Base-by-base conservation (phyloP, 64 coral and sea anemone species). In the Orbicella faveolata region DNA sequence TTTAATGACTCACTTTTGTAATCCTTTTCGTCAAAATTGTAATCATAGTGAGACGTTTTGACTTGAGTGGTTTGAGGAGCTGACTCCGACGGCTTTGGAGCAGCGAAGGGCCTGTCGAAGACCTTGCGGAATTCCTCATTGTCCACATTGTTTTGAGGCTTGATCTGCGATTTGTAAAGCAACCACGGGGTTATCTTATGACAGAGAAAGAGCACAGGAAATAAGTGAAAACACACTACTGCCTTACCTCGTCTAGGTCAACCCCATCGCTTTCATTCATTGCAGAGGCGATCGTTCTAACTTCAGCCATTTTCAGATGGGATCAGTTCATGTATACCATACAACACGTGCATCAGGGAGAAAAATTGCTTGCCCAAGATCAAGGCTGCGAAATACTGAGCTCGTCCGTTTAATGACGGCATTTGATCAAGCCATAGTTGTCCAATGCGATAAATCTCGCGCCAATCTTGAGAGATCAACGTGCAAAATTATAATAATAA, bases 21-120 rank as follows among this genome's bases (percentile, higher is more conserved):
- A 88, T 95, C 93, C 67, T 95, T 95, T 62, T 95, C 93, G 61
- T 95, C 89, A 75, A 95, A 95, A n/a, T 95, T 87, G 37, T 86
- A 86, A 54, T 91, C 83, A 18, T 88, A 83, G 88, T 95, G 93
- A 34, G 93, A 95, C 16, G 93, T 88, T 74, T 73, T 76, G 20
- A 80, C 44, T 53, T 80, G 75, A 14, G 19, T 68, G 16, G 64
- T 74, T 15, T 55, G 77, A 51, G 57, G 76, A 36, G 51, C 72
- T n/a, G 69, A 73, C 54, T 76, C 88, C 36, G 61, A 83, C 12
- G 87, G 77, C 20, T 33, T 79, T 62, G 89, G 89, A 55, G 89
- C 79, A 81, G 67, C 89, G 85, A 68, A 95, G 52, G 93, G 93
- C 36, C 89, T 73, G 39, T 83, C 74, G 8, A 95, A 74, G 25